phyloP scores from a whole-genome alignment of 2,797 vertebrate genomes.

The Sebastes cheni region DNA sequence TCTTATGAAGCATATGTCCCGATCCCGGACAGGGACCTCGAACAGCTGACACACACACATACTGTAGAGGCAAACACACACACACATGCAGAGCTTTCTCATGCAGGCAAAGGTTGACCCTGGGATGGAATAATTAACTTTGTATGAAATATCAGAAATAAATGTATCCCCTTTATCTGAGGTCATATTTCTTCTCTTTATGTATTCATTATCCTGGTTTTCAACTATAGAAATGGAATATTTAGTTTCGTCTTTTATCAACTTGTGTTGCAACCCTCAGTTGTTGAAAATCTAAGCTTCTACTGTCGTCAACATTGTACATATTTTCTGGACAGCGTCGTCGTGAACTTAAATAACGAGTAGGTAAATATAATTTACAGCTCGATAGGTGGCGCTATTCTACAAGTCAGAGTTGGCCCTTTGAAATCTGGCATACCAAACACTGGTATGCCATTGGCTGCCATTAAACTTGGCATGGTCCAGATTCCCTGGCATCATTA shows the following conservation, averaged over 20 bases:
- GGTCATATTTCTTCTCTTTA: background rate
- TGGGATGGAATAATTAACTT: conserved; percentile 8
- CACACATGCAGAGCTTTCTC: conserved; percentile 11
- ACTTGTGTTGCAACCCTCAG: background rate
- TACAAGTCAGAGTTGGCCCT: conserved; percentile 27
- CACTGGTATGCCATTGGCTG: conserved; percentile 59
- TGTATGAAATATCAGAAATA: background rate
- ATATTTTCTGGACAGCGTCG: background rate
- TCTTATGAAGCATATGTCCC: conserved; percentile 70
- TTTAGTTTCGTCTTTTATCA: background rate
- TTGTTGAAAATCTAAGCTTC: background rate
- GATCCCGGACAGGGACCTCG: conserved; percentile 41
- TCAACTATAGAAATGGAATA: background rate
- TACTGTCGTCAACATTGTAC: background rate
- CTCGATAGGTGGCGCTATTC: conserved; percentile 37
- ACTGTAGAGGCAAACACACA: background rate
- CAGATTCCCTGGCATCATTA: conserved; percentile 66
- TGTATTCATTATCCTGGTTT: background rate
- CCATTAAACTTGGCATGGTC: conserved; percentile 65
- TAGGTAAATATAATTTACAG: background rate
- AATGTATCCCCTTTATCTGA: background rate
- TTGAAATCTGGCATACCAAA: conserved; percentile 30
- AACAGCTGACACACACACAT: conserved; percentile 52
- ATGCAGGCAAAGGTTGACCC: conserved; percentile 43
- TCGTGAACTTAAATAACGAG: background rate